A percentile compares a stretch with the other conserved stretches of the same genome.
phyloP scores from a whole-genome alignment of 1,140 invertebrate species.

The Condylostylus longicornis region DNA sequence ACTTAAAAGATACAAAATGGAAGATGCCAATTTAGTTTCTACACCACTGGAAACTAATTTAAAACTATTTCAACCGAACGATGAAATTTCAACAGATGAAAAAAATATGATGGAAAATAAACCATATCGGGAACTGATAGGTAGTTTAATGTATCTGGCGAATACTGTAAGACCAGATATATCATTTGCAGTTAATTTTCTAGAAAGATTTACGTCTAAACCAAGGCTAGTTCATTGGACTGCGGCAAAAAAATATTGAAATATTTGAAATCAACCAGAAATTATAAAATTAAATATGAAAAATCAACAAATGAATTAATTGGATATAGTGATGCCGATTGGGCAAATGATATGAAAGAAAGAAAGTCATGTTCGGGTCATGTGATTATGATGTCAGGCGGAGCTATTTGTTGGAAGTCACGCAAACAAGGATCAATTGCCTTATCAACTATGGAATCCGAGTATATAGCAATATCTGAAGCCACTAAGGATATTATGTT shows the following conservation, averaged over 20 bases:
- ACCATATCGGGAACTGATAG: slow-evolving; percentile 26
- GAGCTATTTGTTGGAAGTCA: slow-evolving; percentile 21
- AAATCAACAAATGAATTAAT: slow-evolving; percentile 4
- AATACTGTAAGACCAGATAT: slow-evolving; percentile 30
- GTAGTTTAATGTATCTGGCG: slow-evolving; percentile 27
- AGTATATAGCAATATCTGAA: slow-evolving; percentile 28
- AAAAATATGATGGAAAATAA: background rate
- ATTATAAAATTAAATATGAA: slow-evolving; percentile 7
- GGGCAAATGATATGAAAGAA: slow-evolving; percentile 8
- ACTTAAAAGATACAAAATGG: slow-evolving; percentile 13
- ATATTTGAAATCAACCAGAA: slow-evolving; percentile 24
- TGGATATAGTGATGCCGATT: slow-evolving; percentile 15
- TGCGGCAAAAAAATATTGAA: slow-evolving; percentile 25
- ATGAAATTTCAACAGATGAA: background rate
- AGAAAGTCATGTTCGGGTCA: slow-evolving; percentile 21
- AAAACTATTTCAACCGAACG: slow-evolving; percentile 12
- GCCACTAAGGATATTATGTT: slow-evolving; percentile 27
- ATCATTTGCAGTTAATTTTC: slow-evolving; percentile 22
- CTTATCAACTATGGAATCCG: slow-evolving; percentile 29
- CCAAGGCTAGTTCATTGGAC: slow-evolving; percentile 17
- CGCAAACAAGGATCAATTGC: slow-evolving; percentile 23
- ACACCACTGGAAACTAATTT: slow-evolving; percentile 10
- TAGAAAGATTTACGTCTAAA: slow-evolving; percentile 15
- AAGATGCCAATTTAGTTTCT: slow-evolving; percentile 13
- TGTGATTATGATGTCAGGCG: slow-evolving; percentile 20